phyloP scores from a whole-genome alignment of 2,888 invertebrate genomes.

The Theretra japonica region DNA sequence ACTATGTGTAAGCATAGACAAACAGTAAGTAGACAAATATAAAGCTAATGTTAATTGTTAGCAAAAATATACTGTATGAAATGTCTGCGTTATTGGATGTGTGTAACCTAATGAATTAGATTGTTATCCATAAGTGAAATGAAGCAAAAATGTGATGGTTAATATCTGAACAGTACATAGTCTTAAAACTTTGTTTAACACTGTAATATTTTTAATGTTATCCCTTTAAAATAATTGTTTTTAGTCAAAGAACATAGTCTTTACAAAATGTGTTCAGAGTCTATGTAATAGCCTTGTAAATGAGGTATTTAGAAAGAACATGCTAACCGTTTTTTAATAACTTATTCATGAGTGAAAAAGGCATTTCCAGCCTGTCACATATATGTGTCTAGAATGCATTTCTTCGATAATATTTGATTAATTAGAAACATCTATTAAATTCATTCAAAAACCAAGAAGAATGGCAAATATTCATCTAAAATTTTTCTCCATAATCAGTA shows the following conservation, averaged over 20 bases:
- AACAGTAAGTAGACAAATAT: conserved; percentile 17
- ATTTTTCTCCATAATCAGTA: no score
- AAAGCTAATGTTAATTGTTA: conserved; percentile 23
- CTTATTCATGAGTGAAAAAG: not conserved
- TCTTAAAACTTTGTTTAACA: conserved; percentile 9
- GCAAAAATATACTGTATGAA: not conserved
- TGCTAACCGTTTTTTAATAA: not conserved
- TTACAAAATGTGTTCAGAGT: conserved; percentile 23
- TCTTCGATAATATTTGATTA: not conserved
- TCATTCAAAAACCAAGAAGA: no score
- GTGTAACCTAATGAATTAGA: not conserved
- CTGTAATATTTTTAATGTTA: conserved; percentile 15
- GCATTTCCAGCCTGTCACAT: not conserved
- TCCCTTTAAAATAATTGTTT: conserved; percentile 20
- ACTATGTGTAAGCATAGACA: conserved; percentile 10
- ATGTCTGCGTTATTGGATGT: conserved; percentile 1
- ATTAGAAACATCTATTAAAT: no score
- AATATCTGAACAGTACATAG: not conserved
- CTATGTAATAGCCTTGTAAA: not conserved
- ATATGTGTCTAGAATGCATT: not conserved
- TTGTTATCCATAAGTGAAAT: not conserved
- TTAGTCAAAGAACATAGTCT: conserved; percentile 16
- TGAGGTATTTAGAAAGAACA: conserved; percentile 1
- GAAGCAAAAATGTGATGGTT: conserved; percentile 11
- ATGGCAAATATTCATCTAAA: no score